A percentile compares a stretch with the other conserved stretches of the same genome.
These are phyloP conservation scores for Pagrus major DNA, from an alignment of 2,113 vertebrate genomes.

Conservation along the genomic window DNA sequence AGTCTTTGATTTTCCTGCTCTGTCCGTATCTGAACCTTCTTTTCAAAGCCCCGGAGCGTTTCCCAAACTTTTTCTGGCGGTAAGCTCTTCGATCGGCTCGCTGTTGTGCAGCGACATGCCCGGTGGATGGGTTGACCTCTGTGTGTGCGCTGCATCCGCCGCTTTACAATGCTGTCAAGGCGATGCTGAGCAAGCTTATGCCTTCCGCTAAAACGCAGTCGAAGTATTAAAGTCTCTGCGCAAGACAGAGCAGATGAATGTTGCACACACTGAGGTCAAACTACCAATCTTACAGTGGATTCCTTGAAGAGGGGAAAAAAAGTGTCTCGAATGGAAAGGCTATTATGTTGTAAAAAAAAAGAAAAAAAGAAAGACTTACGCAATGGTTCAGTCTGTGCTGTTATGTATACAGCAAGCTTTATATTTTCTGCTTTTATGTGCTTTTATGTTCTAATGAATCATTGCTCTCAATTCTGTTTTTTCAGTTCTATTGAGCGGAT, in stretches of 20 bases:
- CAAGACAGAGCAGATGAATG: slow-evolving; percentile 44
- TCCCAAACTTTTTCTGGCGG: slow-evolving; percentile 8
- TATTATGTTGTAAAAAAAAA: slow-evolving; percentile 30
- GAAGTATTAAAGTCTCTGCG: slow-evolving; percentile 19
- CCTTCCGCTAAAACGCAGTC: slow-evolving; percentile 4
- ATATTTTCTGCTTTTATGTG: slow-evolving; percentile 19
- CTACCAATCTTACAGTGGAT: slow-evolving; percentile 18
- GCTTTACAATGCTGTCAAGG: slow-evolving; percentile 19
- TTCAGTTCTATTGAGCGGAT: slow-evolving; percentile 11
- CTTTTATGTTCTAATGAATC: slow-evolving; percentile 38
- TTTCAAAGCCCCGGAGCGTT: slow-evolving; percentile 12
- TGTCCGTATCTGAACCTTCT: neutral
- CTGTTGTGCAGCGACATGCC: neutral
- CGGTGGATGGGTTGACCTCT: slow-evolving; percentile 17
- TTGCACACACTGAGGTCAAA: slow-evolving; percentile 44
- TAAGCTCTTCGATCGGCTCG: slow-evolving; percentile 4
- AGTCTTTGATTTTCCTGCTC: neutral
- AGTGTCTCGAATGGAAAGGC: slow-evolving; percentile 27
- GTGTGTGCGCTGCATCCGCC: slow-evolving; percentile 14
- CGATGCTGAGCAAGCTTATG: slow-evolving; percentile 46
- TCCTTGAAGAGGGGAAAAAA: slow-evolving; percentile 18
- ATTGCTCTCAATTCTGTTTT: slow-evolving; percentile 30
- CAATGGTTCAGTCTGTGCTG: slow-evolving; percentile 24
- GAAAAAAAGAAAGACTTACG: slow-evolving; percentile 38
- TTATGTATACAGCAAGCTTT: slow-evolving; percentile 14